phyloP scores from a whole-genome alignment of 1,140 invertebrate genomes.

The Odontomachus brunneus region DNA sequence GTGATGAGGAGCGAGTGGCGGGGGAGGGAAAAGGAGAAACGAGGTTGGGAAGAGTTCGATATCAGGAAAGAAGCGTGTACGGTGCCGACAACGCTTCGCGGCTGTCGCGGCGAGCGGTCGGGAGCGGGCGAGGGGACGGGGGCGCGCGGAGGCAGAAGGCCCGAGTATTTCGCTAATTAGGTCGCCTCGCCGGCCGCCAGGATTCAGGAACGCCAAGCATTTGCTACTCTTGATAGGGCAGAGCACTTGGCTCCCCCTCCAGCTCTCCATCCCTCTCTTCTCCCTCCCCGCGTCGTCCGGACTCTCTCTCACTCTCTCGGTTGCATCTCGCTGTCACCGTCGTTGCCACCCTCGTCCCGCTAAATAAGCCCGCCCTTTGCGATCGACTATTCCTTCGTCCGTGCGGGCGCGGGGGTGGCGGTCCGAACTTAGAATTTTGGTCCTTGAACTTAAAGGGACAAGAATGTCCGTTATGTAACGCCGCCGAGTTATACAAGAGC shows the following conservation, averaged over 20 bases:
- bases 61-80: constrained; percentile 63
- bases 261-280: constrained; percentile 45
- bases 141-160: constrained; percentile 7
- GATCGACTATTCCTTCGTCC: constrained; percentile 34
- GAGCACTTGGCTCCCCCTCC: constrained; percentile 44
- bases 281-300: constrained; percentile 49
- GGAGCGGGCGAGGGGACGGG: neutral
- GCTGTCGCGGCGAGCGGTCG: constrained; percentile 30
- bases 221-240: constrained; percentile 77
- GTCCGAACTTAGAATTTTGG: constrained; percentile 51
- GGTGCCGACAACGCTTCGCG: constrained; percentile 37
- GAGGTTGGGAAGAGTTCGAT: neutral
- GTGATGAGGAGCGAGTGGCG: neutral
- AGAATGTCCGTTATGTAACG: constrained; percentile 32
- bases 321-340: neutral
- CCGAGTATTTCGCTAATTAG: constrained; percentile 83
- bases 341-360: neutral
- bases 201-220: constrained; percentile 82
- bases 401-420: neutral
- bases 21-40: too few relatives aligned
- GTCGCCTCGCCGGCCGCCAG: constrained; percentile 78
- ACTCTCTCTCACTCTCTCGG: neutral
- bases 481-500: neutral
- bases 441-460: constrained; percentile 51
- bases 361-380: constrained; percentile 27